Evolutionary conservation across 2,888 invertebrate species (phyloP), one percentile per base, ranked within the genome.

Genomic region (Nasonia oneida): DNA sequence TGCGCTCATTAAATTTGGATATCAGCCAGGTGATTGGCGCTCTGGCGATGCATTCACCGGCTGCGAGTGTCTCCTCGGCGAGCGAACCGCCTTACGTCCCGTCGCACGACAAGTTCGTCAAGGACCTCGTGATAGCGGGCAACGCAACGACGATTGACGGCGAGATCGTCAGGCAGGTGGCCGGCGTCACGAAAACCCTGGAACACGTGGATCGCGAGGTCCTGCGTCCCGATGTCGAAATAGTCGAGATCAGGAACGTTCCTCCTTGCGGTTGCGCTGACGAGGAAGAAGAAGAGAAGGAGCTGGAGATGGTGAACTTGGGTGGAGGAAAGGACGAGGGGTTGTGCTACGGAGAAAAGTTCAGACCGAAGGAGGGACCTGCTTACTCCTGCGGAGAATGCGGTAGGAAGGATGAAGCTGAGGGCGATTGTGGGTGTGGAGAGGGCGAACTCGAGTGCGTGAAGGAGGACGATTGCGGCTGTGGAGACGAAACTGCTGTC

Each of bases 21-120:
- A 39, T 29, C 75, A 92, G 91, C 74, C 88, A 89, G 47, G 87
- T 91, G 2, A 88, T 91, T n/a, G 90, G 90, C 23, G 90, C 91
- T 15, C 87, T 90, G 85, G 90, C 90, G 0, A 89, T 92, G 88
- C 90, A 90, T 76, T 92, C 91, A 0, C 91, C 92, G 10, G 89
- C 89, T 8, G 29, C 61, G 14, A 86, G 84, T 37, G 12, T 84
- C 5, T 79, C 87, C 1, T 64, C 82, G 14, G 10, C n/a, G 15
- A 77, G 78, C 18, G 33, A 74, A 23, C 84, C 83, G 0, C 39
- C 37, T 1, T 57, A 18, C n/a, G 87, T 91, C 50, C 89, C 91
- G 4, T 91, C 91, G 0, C 81, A 89, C 23, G 90, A 92, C n/a
- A 88, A 88, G 81, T 70, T 89, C 18, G 81, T 42, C 0, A 88